phyloP scores from a whole-genome alignment of 2,888 invertebrate species.

The Coecobrya sp. region DNA sequence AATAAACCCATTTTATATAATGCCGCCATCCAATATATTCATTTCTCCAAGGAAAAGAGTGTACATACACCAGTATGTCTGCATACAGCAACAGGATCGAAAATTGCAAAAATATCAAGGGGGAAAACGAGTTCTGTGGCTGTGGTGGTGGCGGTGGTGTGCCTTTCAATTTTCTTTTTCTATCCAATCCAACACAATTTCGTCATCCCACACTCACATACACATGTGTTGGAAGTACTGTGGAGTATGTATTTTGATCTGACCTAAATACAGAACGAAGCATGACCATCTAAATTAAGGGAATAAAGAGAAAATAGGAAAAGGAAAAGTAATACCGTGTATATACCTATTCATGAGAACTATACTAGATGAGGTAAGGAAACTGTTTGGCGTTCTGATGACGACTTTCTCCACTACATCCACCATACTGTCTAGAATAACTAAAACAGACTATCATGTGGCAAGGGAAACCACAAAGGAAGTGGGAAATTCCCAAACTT shows the following conservation, averaged over 20 bases:
- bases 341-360: neutral
- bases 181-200: conserved; percentile 54
- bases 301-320: conserved; percentile 27
- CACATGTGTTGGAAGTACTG: neutral
- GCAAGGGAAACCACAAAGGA: conserved; percentile 8
- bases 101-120: conserved; percentile 68
- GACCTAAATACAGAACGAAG: conserved; percentile 69
- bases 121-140: neutral
- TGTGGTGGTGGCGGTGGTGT: neutral
- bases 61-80: neutral
- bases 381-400: conserved; percentile 28
- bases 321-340: neutral
- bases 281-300: conserved; percentile 72
- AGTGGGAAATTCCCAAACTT: conserved; percentile 48
- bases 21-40: neutral
- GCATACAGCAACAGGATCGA: conserved; percentile 47
- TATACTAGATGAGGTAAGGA: neutral
- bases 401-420: neutral
- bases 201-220: neutral
- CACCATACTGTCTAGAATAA: neutral
- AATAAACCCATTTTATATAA: conserved; percentile 10
- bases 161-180: conserved; percentile 62
- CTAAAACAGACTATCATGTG: neutral
- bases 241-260: conserved; percentile 10
- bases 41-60: neutral